Evolutionary conservation across 2,888 invertebrate species (phyloP).

Genomic region (Harmothoe impar): DNA sequence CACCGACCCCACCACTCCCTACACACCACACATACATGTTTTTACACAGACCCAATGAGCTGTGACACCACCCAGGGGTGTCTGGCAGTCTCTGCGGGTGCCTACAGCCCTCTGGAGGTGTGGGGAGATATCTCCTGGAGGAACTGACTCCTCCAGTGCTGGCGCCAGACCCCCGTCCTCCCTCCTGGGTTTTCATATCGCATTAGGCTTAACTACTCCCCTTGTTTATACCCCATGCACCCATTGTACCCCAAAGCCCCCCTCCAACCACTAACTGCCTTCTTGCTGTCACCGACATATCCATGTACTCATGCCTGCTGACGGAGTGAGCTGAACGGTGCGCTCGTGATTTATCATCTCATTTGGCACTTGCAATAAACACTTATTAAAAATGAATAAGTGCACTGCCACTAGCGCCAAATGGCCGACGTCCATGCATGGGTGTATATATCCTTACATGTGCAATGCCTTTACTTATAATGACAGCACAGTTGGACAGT

Average conservation of each 20-base stretch:
- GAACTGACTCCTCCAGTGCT: neutral
- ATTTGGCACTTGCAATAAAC: slow-evolving; percentile 2
- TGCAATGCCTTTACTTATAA: too few relatives aligned
- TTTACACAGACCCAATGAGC: slow-evolving; percentile 35
- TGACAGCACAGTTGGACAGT: too few relatives aligned
- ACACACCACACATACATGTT: neutral
- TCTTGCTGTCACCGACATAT: neutral
- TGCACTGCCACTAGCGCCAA: neutral
- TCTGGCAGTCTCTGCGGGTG: neutral
- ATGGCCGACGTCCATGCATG: neutral
- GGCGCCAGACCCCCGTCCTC: neutral
- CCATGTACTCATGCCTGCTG: neutral
- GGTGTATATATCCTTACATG: too few relatives aligned
- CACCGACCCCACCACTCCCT: neutral
- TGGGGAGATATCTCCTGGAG: slow-evolving; percentile 40
- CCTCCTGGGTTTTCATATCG: slow-evolving; percentile 6
- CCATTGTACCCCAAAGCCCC: neutral
- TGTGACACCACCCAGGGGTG: slow-evolving; percentile 14
- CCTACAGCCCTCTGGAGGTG: neutral
- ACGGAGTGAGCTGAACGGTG: neutral
- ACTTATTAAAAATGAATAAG: neutral
- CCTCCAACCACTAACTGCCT: neutral
- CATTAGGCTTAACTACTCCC: neutral
- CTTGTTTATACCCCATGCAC: neutral
- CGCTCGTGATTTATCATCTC: neutral